phyloP scores from a whole-genome alignment of 2,113 vertebrate genomes.

The Bubalus kerabau region DNA sequence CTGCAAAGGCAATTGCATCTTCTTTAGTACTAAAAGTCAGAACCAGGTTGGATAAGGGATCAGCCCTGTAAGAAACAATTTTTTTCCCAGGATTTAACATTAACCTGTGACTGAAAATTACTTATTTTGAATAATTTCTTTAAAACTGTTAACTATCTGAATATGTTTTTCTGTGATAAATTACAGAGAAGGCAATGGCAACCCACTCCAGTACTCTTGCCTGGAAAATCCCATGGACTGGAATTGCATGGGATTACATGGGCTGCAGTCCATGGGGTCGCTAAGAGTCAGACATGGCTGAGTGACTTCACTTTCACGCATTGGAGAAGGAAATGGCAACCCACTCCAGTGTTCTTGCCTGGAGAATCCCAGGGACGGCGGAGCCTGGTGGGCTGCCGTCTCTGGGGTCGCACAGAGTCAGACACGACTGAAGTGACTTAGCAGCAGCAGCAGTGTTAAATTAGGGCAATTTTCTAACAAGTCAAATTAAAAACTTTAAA shows the following conservation, averaged over 20 bases:
- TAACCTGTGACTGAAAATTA: background rate
- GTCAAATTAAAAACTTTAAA: background rate
- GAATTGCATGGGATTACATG: too few relatives aligned
- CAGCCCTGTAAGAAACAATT: constrained; percentile 83
- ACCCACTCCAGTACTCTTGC: background rate
- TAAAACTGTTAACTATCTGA: background rate
- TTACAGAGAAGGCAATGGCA: background rate
- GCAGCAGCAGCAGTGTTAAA: background rate
- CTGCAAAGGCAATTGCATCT: constrained; percentile 94
- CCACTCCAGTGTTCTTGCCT: background rate
- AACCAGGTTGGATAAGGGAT: constrained; percentile 95
- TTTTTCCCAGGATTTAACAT: constrained; percentile 33
- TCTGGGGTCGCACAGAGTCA: background rate
- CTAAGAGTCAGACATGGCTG: background rate
- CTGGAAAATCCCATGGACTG: background rate
- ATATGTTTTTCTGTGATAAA: background rate
- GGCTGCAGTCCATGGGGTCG: background rate
- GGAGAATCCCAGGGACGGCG: background rate
- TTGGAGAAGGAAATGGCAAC: background rate
- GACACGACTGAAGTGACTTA: background rate
- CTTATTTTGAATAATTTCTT: constrained; percentile 12
- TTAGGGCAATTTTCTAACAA: background rate
- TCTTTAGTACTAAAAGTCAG: constrained; percentile 92
- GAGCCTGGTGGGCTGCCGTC: background rate
- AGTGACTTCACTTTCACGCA: background rate